Conservation (phyloP, 2,113 vertebrate species). For the Rhinolophus ferrumequinum region DNA sequence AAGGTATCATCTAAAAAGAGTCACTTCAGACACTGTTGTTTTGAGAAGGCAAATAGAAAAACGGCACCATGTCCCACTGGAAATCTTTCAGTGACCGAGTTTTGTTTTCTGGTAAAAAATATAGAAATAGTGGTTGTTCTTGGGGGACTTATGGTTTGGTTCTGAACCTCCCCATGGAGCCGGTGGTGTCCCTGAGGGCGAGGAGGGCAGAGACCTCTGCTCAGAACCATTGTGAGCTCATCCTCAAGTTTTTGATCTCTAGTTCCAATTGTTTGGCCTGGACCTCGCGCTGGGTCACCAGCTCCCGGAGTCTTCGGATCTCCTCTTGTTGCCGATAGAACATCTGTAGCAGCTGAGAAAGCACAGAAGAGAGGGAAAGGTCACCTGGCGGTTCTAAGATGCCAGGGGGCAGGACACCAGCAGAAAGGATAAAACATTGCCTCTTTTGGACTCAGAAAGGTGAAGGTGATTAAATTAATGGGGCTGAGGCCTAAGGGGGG, state of each 20-base stretch:
- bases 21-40: slow-evolving; percentile 63
- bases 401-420: not conserved
- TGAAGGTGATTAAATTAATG: not conserved
- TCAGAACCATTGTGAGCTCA: slow-evolving; percentile 81
- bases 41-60: slow-evolving; percentile 73
- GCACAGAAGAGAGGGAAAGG: not conserved
- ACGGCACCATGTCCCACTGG: slow-evolving; percentile 73
- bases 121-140: slow-evolving; percentile 57
- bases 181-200: slow-evolving; percentile 65
- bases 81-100: slow-evolving; percentile 65
- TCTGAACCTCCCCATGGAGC: slow-evolving; percentile 14
- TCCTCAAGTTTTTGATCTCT: slow-evolving; percentile 91
- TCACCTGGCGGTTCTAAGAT: not conserved
- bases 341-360: slow-evolving; percentile 91
- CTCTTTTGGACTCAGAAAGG: not conserved
- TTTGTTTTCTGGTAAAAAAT: slow-evolving; percentile 77
- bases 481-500: not conserved
- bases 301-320: slow-evolving; percentile 91
- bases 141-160: slow-evolving; percentile 53
- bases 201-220: slow-evolving; percentile 35
- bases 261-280: slow-evolving; percentile 93
- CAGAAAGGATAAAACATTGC: not conserved
- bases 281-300: slow-evolving; percentile 91
- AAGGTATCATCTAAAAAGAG: slow-evolving; percentile 55
- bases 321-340: slow-evolving; percentile 96